A percentile compares a stretch with the other conserved stretches of the same genome.
These are phyloP conservation scores for Lepas anatifera DNA, from an alignment of 2,888 invertebrate species.

Conservation along the genomic window DNA sequence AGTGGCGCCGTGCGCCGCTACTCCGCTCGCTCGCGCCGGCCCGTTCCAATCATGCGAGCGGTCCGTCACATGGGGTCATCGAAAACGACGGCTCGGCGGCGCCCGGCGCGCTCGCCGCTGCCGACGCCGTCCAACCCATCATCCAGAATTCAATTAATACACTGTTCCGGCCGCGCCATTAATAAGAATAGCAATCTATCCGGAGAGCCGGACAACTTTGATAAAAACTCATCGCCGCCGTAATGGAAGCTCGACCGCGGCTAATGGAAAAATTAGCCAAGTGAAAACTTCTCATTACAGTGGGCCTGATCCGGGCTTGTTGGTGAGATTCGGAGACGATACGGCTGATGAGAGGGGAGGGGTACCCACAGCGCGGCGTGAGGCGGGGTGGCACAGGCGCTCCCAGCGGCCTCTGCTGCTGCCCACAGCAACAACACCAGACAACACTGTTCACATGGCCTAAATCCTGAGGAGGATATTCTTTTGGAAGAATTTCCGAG, in stretches of 20 bases:
- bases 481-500: too few relatives aligned
- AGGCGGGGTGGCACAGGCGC: too few relatives aligned
- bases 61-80: background rate
- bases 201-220: background rate
- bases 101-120: background rate
- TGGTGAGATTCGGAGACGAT: background rate
- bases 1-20: too few relatives aligned
- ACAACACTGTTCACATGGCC: too few relatives aligned
- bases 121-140: background rate
- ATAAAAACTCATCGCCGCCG: background rate
- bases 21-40: too few relatives aligned
- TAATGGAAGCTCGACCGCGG: conserved; percentile 1
- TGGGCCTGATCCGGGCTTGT: conserved; percentile 6
- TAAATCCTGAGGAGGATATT: too few relatives aligned
- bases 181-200: conserved; percentile 12
- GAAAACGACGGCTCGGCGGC: background rate
- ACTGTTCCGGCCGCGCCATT: conserved; percentile 8
- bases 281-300: conserved; percentile 11
- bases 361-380: too few relatives aligned
- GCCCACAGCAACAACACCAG: too few relatives aligned
- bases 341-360: conserved; percentile 7
- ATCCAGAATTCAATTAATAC: conserved; percentile 3
- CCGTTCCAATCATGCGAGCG: background rate
- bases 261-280: conserved; percentile 12
- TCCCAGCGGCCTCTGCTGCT: too few relatives aligned